Conservation (phyloP, 2,888 invertebrate genomes). For the Hypsopygia costalis region DNA sequence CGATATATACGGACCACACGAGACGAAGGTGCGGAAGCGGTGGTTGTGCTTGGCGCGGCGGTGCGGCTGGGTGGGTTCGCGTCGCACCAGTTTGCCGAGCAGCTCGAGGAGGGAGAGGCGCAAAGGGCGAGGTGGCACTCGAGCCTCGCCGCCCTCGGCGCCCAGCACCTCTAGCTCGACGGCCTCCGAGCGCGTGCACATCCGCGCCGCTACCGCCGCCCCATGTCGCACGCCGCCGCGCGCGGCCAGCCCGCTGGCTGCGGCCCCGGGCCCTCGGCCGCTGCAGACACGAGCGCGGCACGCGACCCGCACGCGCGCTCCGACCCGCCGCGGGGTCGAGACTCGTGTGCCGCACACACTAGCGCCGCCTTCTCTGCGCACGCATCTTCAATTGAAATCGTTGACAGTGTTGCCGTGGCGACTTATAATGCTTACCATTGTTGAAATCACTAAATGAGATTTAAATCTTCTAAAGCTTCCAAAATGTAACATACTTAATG, state of each 20-base stretch:
- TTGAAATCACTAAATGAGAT: conserved; percentile 5
- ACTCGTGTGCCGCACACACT: conserved; percentile 36
- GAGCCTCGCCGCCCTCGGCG: conserved; percentile 87
- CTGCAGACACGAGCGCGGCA: conserved; percentile 40
- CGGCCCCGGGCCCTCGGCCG: conserved; percentile 40
- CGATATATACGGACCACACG: conserved; percentile 65
- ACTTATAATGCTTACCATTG: conserved; percentile 20
- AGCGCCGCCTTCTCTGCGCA: conserved; percentile 41
- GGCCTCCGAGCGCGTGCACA: conserved; percentile 90
- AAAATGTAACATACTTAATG: too few relatives aligned
- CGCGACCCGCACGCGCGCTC: conserved; percentile 50
- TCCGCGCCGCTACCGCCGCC: conserved; percentile 86
- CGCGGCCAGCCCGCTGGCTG: conserved; percentile 46
- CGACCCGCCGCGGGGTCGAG: conserved; percentile 51
- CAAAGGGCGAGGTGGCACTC: conserved; percentile 85
- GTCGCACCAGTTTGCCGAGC: conserved; percentile 82
- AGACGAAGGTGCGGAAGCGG: conserved; percentile 75
- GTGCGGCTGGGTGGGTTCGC: conserved; percentile 68
- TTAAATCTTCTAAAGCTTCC: neutral
- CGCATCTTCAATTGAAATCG: conserved; percentile 30
- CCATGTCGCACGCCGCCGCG: conserved; percentile 82
- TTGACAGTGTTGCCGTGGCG: conserved; percentile 40
- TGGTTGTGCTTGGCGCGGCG: conserved; percentile 76
- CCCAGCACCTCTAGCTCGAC: conserved; percentile 90
- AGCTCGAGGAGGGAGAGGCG: conserved; percentile 84